Percentiles rank a stretch among this genome's conserved stretches.
Evolutionary conservation across 2,113 vertebrate genomes (phyloP).

Genomic region (Prunella fulvescens): DNA sequence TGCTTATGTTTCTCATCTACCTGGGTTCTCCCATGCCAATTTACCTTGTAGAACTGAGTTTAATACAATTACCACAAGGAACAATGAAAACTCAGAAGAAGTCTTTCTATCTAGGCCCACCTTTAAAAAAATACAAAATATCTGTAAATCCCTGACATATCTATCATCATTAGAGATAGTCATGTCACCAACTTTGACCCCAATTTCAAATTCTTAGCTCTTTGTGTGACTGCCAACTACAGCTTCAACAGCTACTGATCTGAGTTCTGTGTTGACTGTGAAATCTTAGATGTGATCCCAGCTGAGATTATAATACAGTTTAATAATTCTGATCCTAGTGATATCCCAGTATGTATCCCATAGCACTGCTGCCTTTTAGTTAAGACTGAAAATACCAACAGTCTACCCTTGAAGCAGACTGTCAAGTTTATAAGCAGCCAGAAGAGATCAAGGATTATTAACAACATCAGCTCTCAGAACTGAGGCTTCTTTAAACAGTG

Average conservation of each 20-base stretch:
- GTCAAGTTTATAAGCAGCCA: background rate
- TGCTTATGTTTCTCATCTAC: background rate
- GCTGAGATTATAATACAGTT: background rate
- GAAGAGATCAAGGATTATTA: slow-evolving; percentile 29
- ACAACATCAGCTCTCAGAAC: background rate
- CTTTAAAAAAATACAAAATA: background rate
- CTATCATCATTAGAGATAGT: background rate
- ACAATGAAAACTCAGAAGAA: background rate
- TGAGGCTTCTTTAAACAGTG: background rate
- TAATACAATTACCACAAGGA: background rate
- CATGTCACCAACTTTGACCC: background rate
- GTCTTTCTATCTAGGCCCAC: background rate
- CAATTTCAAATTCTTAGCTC: background rate
- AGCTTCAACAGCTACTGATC: background rate
- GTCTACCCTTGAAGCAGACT: background rate
- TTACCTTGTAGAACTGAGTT: background rate
- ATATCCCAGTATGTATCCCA: background rate
- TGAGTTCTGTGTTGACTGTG: background rate
- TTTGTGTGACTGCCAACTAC: background rate
- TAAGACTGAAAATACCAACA: background rate
- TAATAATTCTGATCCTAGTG: background rate
- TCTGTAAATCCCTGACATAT: background rate
- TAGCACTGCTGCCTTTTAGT: background rate
- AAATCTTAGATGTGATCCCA: background rate
- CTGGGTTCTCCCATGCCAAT: background rate